Evolutionary conservation across 2,797 vertebrate genomes (phyloP).

Genomic region (Cuculus canorus): DNA sequence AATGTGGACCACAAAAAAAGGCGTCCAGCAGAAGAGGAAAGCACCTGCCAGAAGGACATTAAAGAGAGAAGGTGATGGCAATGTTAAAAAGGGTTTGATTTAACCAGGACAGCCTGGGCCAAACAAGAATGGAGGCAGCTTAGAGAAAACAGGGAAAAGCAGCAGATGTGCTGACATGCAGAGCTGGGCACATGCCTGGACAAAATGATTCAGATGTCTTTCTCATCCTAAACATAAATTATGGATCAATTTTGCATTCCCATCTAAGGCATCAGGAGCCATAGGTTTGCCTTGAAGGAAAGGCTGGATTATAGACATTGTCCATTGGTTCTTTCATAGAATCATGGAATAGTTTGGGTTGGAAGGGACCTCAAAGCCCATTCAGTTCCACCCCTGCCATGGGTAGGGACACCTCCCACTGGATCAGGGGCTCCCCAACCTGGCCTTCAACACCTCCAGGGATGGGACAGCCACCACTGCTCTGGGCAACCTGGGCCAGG

Average conservation of each 20-base stretch:
- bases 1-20: conserved; percentile 94
- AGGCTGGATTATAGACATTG: not conserved
- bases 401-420: too few species aligned
- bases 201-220: not conserved
- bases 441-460: too few species aligned
- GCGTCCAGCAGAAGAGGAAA: conserved; percentile 97
- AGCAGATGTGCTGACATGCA: not conserved
- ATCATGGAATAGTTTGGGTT: too few species aligned
- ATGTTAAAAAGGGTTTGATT: not conserved
- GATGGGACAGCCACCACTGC: too few species aligned
- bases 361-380: too few species aligned
- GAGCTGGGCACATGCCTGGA: not conserved
- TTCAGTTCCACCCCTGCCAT: too few species aligned
- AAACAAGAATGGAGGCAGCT: not conserved
- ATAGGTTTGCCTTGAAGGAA: not conserved
- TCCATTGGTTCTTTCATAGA: too few species aligned
- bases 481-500: too few species aligned
- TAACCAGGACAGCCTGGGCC: not conserved
- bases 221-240: not conserved
- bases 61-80: not conserved
- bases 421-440: too few species aligned
- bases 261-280: not conserved
- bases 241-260: rapidly evolving
- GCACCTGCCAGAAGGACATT: conserved; percentile 77
- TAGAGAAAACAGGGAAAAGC: not conserved